These are phyloP conservation scores for Drosophila saltans DNA, from an alignment of 1,140 invertebrate species.

Conservation along the genomic window DNA sequence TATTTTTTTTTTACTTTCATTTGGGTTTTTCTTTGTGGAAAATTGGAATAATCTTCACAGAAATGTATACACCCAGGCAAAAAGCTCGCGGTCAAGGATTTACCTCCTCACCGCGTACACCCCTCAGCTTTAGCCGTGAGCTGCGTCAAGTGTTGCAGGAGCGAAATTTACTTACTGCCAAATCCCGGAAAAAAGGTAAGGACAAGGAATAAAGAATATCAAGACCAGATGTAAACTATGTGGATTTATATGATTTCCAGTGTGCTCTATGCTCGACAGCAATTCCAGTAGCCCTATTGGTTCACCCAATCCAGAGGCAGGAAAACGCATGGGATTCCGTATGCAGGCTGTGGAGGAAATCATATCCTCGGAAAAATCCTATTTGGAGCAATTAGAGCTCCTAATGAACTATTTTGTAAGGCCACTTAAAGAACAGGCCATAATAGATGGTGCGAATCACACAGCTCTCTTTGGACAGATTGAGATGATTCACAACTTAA, in stretches of 20 bases:
- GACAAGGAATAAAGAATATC: neutral
- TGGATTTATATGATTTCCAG: slow-evolving; percentile 21
- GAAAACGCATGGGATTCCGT: slow-evolving; percentile 84
- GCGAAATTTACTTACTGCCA: slow-evolving; percentile 86
- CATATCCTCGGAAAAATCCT: slow-evolving; percentile 88
- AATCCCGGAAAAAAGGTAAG: slow-evolving; percentile 86
- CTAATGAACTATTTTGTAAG: slow-evolving; percentile 89
- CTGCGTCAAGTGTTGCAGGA: slow-evolving; percentile 86
- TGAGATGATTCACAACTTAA: slow-evolving; percentile 89
- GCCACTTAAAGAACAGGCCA: slow-evolving; percentile 86
- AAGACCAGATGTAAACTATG: neutral
- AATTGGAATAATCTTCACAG: neutral
- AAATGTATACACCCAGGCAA: slow-evolving; percentile 65
- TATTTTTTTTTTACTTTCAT: slow-evolving; percentile 24
- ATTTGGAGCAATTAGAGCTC: slow-evolving; percentile 88
- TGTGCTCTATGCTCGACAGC: slow-evolving; percentile 66
- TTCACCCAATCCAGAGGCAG: slow-evolving; percentile 79
- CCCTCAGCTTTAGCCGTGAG: slow-evolving; percentile 85
- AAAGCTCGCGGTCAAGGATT: slow-evolving; percentile 27
- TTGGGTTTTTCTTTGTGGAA: slow-evolving; percentile 20
- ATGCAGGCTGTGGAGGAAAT: slow-evolving; percentile 87
- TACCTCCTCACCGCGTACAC: slow-evolving; percentile 70
- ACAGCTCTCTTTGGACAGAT: slow-evolving; percentile 88
- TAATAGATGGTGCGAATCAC: slow-evolving; percentile 85
- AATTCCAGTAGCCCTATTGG: slow-evolving; percentile 69